These are phyloP conservation scores for Charina bottae DNA, from an alignment of 2,113 vertebrate species.

Conservation along the genomic window DNA sequence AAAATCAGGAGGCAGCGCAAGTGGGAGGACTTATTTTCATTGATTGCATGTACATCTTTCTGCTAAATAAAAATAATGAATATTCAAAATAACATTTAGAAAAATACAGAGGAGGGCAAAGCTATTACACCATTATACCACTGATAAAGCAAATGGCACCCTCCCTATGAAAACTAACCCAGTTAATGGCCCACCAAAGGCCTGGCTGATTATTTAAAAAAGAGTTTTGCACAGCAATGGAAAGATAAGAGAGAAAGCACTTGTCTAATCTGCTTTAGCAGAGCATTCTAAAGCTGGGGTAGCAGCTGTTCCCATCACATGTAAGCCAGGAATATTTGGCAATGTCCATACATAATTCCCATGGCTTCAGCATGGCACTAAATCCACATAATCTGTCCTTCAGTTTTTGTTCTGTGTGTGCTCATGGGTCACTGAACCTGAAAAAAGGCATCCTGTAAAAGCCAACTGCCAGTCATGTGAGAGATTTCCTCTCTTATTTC, in stretches of 20 bases:
- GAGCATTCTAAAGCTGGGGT: neutral
- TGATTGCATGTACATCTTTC: too few relatives aligned
- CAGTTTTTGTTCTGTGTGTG: constrained; percentile 10
- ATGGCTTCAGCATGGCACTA: neutral
- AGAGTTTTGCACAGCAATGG: neutral
- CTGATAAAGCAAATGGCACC: neutral
- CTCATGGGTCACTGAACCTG: neutral
- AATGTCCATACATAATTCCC: neutral
- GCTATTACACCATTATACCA: neutral
- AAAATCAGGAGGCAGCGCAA: too few relatives aligned
- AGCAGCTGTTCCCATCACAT: neutral
- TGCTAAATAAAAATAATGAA: neutral
- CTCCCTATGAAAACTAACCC: neutral
- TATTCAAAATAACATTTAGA: neutral
- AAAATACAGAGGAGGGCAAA: neutral
- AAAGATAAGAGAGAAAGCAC: neutral
- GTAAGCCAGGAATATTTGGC: neutral
- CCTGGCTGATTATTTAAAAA: neutral
- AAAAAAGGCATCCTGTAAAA: neutral
- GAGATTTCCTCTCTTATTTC: neutral
- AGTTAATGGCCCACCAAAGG: neutral
- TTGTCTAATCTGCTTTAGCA: neutral
- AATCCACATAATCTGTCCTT: neutral
- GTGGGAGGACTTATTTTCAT: too few relatives aligned
- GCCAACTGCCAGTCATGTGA: neutral